Evolutionary conservation across 2,113 vertebrate genomes (phyloP).

Genomic region (Neopipo cinnamomea): DNA sequence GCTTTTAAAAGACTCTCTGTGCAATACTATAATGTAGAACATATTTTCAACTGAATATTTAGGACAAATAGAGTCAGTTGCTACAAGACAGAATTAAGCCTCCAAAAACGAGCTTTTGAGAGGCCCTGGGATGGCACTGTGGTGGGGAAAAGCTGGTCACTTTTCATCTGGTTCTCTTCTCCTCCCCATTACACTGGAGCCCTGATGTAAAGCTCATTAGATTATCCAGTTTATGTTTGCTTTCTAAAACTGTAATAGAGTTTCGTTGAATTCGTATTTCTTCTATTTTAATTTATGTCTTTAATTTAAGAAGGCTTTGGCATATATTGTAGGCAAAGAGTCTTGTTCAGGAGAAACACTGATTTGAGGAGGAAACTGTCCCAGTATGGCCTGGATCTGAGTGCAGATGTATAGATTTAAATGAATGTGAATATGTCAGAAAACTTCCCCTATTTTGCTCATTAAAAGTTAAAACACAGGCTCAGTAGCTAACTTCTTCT

Average conservation of each 20-base stretch:
- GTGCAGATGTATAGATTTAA: background rate
- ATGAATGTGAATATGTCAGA: background rate
- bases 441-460: background rate
- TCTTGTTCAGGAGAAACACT: background rate
- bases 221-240: background rate
- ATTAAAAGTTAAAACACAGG: background rate
- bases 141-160: background rate
- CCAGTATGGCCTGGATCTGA: background rate
- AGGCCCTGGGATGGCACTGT: background rate
- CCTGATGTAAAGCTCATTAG: background rate
- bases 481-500: background rate
- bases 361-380: background rate
- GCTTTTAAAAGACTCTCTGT: slow-evolving; percentile 61
- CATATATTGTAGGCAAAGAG: background rate
- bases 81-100: slow-evolving; percentile 60
- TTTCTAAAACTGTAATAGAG: background rate
- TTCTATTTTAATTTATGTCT: background rate
- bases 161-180: background rate
- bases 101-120: slow-evolving; percentile 33
- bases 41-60: slow-evolving; percentile 66
- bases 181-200: background rate
- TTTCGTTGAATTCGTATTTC: background rate
- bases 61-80: slow-evolving; percentile 57
- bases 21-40: slow-evolving; percentile 71
- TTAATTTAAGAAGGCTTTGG: background rate